These are phyloP conservation scores for Herpailurus yagouaroundi DNA, from an alignment of 2,113 vertebrate species.

Conservation along the genomic window DNA sequence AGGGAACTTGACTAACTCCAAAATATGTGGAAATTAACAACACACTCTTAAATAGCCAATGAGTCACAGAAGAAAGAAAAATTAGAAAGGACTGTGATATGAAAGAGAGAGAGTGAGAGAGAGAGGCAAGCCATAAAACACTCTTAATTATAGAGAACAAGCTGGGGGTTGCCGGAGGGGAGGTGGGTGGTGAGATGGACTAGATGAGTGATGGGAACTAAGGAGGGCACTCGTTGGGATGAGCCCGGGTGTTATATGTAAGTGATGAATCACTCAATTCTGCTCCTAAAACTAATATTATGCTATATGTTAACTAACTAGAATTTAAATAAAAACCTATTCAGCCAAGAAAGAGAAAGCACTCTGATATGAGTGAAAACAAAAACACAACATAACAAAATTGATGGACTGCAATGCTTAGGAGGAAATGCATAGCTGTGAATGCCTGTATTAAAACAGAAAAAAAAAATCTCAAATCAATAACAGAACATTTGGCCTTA, in stretches of 20 bases:
- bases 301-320: background rate
- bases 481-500: background rate
- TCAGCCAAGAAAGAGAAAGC: background rate
- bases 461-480: background rate
- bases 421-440: background rate
- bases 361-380: background rate
- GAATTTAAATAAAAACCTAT: background rate
- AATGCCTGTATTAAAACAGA: background rate
- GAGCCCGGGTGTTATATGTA: background rate
- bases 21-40: background rate
- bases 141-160: background rate
- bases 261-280: background rate
- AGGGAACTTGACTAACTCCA: background rate
- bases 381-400: background rate
- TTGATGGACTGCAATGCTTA: background rate
- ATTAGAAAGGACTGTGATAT: background rate
- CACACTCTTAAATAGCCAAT: background rate
- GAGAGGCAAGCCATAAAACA: background rate
- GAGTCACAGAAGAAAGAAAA: background rate
- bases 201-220: background rate
- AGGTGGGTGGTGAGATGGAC: background rate
- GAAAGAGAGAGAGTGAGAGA: background rate
- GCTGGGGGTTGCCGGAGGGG: background rate
- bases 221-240: background rate
- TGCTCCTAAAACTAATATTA: background rate